Evolutionary conservation across 1,140 invertebrate genomes (phyloP), one percentile per base, ranked within the genome.

Genomic region (Bombus haemorrhoidalis): DNA sequence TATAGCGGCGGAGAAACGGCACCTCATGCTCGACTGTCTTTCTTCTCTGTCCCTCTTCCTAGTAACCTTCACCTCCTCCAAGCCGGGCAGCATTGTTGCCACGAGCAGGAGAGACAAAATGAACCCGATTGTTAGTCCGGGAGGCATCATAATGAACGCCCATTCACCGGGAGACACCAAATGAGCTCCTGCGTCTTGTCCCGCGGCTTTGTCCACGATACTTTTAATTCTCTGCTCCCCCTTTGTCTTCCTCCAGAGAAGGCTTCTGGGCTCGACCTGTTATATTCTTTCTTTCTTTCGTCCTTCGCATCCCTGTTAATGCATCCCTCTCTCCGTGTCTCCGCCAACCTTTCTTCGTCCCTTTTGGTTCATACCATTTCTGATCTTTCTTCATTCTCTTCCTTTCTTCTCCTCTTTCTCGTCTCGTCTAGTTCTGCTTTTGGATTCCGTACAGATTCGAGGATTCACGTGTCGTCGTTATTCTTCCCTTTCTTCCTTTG

Each of bases 161-260:
- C 92, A 94, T 94, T 94, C 93, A 94, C 84, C 85, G 85, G 80
- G 87, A 93, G 92, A 94, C 93, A 94, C 93, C 93, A 94, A 94
- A 94, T 94, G 94, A 94, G 94, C 93, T 93, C 89, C 93, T 89
- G 92, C 91, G 91, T 93, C 93, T 93, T 94, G 93, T 94, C 88
- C 89, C 92, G 91, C 81, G 89, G 87, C 93, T 93, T 94, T 94
- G 93, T 94, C 91, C 93, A 92, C 91, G 92, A 93, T 94, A 94
- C 93, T 94, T 94, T 94, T 94, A 93, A 94, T 93, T 93, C 93
- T 94, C 92, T 92, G 90, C 88, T 93, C 90, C 88, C 86, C 78
- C 87, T 90, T 91, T 92, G 89, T 92, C 85, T 87, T 87, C 83
- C 75, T 86, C 28, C 25, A n/a, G 59, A 43, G 73, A 77, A 81